A percentile compares a stretch with the other conserved stretches of the same genome.
Evolutionary conservation across 2,113 vertebrate genomes (phyloP).

Genomic region (Gymnorhina tibicen): DNA sequence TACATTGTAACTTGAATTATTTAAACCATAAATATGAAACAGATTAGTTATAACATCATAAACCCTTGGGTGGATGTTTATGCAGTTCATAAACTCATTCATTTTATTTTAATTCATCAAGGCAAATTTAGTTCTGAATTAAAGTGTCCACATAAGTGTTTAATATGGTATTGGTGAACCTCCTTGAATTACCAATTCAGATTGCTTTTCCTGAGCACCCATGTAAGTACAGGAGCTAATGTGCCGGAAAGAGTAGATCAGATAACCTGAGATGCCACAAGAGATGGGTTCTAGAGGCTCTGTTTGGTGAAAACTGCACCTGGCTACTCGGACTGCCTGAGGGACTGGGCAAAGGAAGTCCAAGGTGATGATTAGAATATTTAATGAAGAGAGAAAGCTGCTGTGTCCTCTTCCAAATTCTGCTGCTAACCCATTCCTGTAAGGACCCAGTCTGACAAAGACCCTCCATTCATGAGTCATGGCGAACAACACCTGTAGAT

Average conservation of each 20-base stretch:
- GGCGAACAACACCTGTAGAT: background rate
- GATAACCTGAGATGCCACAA: background rate
- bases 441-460: background rate
- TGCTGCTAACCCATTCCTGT: background rate
- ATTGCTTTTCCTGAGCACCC: background rate
- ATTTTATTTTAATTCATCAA: slow-evolving; percentile 20
- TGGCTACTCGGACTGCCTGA: background rate
- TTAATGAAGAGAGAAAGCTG: background rate
- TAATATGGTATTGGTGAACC: background rate
- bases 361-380: background rate
- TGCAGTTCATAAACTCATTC: background rate
- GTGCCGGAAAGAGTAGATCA: background rate
- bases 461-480: background rate
- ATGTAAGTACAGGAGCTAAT: background rate
- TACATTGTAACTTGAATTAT: slow-evolving; percentile 5
- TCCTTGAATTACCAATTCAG: background rate
- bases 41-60: background rate
- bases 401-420: background rate
- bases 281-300: background rate
- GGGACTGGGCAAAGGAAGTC: background rate
- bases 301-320: background rate
- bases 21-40: slow-evolving; percentile 3
- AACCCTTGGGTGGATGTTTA: background rate
- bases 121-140: background rate
- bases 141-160: background rate